Evolutionary conservation across 1,140 invertebrate species (phyloP).

Genomic region (Venturia canescens): DNA sequence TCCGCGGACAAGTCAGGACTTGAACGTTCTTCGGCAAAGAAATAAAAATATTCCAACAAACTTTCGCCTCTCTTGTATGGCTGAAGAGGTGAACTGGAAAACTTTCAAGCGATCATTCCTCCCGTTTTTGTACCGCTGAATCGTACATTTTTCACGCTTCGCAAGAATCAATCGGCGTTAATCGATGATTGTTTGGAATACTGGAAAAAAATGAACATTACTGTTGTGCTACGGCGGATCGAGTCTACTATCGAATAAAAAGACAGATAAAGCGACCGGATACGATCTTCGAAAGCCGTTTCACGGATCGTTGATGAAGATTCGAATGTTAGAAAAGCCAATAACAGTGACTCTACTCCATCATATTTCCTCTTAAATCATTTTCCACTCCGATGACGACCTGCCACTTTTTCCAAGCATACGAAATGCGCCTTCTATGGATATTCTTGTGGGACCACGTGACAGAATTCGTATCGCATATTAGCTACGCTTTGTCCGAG

Average conservation of each 20-base stretch:
- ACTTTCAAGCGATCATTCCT: neutral
- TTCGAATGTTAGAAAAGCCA: neutral
- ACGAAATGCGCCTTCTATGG: constrained; percentile 3
- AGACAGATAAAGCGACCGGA: constrained; percentile 26
- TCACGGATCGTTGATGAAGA: constrained; percentile 10
- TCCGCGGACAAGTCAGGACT: constrained; percentile 35
- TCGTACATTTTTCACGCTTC: constrained; percentile 27
- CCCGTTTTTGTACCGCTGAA: neutral
- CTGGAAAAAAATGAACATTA: neutral
- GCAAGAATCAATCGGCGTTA: neutral
- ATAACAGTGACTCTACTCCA: neutral
- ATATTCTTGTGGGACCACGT: constrained; percentile 20
- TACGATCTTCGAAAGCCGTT: constrained; percentile 6
- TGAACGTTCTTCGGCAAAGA: neutral
- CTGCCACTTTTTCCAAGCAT: neutral
- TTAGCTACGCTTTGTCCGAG: constrained; percentile 11
- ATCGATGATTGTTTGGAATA: constrained; percentile 26
- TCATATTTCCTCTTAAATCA: constrained; percentile 30
- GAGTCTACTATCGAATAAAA: neutral
- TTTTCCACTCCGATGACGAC: constrained; percentile 30
- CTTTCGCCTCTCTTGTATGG: constrained; percentile 14
- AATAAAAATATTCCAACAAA: constrained; percentile 24
- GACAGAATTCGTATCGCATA: neutral
- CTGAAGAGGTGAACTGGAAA: neutral
- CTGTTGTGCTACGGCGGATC: neutral